Evolutionary conservation across 1,140 invertebrate species (phyloP).

Genomic region (Anastatus disparis): DNA sequence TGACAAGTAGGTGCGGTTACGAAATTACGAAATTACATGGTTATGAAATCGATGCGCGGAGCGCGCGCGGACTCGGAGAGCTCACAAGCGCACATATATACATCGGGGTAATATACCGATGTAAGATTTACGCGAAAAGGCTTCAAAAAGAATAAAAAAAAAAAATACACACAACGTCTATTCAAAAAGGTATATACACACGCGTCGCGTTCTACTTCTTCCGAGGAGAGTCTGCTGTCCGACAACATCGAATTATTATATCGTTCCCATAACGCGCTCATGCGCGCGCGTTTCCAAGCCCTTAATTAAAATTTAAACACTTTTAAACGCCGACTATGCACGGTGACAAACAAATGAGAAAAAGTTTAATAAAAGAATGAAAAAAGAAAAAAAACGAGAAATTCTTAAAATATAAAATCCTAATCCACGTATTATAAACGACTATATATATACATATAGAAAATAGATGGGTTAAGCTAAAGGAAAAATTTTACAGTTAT

Average conservation of each 20-base stretch:
- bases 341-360: not conserved
- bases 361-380: not conserved
- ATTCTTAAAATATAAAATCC: too few relatives aligned
- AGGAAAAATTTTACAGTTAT: too few relatives aligned
- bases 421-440: too few relatives aligned
- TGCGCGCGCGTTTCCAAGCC: not conserved
- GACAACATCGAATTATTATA: too few relatives aligned
- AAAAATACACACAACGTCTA: constrained; percentile 13
- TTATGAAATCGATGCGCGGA: constrained; percentile 36
- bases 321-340: not conserved
- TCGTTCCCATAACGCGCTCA: too few relatives aligned
- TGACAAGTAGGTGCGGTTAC: constrained; percentile 39
- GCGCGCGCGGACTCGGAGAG: not conserved
- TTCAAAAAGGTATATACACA: not conserved
- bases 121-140: constrained; percentile 31
- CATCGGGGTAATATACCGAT: too few relatives aligned
- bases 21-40: constrained; percentile 37
- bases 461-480: too few relatives aligned
- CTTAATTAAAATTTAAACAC: constrained; percentile 23
- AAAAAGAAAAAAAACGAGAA: too few relatives aligned
- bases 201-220: constrained; percentile 4
- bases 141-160: too few relatives aligned
- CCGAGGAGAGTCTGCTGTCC: too few relatives aligned
- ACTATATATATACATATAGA: too few relatives aligned
- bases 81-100: too few relatives aligned